phyloP scores from a whole-genome alignment of 2,888 invertebrate species.

The Athalia cordata region DNA sequence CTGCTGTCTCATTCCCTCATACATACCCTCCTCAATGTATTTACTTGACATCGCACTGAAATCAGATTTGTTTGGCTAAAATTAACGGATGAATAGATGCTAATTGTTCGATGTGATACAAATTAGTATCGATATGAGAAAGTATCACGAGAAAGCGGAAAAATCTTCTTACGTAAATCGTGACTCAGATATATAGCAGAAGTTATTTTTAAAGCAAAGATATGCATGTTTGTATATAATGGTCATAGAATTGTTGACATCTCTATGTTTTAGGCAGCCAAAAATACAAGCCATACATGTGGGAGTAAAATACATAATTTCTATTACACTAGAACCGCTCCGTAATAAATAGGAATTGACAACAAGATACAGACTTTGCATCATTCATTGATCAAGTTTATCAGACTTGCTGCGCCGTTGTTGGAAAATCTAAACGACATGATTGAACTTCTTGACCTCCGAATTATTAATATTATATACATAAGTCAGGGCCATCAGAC shows the following conservation, averaged over 20 bases:
- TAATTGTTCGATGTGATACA: not conserved
- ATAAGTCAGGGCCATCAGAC: not conserved
- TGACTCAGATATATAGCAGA: slow-evolving; percentile 21
- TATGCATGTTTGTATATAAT: not conserved
- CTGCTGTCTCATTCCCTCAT: slow-evolving; percentile 66
- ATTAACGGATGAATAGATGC: not conserved
- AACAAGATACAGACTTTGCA: too few relatives aligned
- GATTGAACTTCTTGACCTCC: too few relatives aligned
- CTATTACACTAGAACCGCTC: not conserved
- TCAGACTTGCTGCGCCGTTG: too few relatives aligned
- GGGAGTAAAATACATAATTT: not conserved
- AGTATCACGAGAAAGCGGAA: not conserved
- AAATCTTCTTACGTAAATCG: slow-evolving; percentile 41
- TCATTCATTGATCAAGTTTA: too few relatives aligned
- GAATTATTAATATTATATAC: too few relatives aligned
- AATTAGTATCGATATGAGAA: not conserved
- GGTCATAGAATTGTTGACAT: slow-evolving; percentile 35
- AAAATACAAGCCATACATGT: slow-evolving; percentile 6
- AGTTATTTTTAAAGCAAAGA: slow-evolving; percentile 33
- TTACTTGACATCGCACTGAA: slow-evolving; percentile 70
- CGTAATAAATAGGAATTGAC: too few relatives aligned
- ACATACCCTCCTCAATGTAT: slow-evolving; percentile 65
- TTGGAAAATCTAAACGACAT: too few relatives aligned
- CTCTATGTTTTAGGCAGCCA: slow-evolving; percentile 17
- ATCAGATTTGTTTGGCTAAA: slow-evolving; percentile 38